phyloP scores from a whole-genome alignment of 2,797 vertebrate genomes.

The Atherinosoma microstoma region DNA sequence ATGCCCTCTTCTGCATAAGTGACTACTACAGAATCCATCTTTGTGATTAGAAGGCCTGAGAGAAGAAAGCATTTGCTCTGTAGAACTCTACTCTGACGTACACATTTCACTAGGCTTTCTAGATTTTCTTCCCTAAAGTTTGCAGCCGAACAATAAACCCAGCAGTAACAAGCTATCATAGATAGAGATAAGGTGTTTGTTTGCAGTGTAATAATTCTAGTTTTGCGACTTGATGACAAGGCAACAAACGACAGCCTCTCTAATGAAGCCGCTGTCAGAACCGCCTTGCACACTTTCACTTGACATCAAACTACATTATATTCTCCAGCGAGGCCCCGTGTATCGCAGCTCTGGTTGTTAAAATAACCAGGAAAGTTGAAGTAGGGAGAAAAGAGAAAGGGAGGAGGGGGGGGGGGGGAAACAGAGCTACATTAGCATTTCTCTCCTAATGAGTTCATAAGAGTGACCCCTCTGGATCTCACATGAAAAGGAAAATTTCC shows the following conservation, averaged over 20 bases:
- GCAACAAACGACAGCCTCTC: constrained; percentile 42
- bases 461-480: constrained; percentile 90
- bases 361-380: constrained; percentile 66
- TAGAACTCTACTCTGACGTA: not conserved
- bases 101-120: constrained; percentile 17
- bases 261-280: constrained; percentile 59
- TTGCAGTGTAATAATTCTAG: constrained; percentile 41
- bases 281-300: constrained; percentile 35
- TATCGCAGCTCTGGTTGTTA: constrained; percentile 47
- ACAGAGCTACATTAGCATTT: constrained; percentile 82
- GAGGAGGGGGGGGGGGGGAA: constrained; percentile 23
- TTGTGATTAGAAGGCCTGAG: constrained; percentile 36
- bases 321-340: constrained; percentile 33
- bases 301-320: constrained; percentile 55
- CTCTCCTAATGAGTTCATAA: constrained; percentile 90
- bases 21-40: constrained; percentile 37
- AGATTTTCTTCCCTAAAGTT: constrained; percentile 16
- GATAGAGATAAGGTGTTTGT: constrained; percentile 42
- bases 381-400: constrained; percentile 43
- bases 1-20: constrained; percentile 38
- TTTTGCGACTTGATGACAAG: constrained; percentile 56
- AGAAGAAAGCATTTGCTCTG: constrained; percentile 29
- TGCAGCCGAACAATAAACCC: not conserved
- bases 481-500: constrained; percentile 90
- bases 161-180: not conserved